phyloP scores from a whole-genome alignment of 64 coral and sea anemone genomes.

The Pachyseris speciosa region DNA sequence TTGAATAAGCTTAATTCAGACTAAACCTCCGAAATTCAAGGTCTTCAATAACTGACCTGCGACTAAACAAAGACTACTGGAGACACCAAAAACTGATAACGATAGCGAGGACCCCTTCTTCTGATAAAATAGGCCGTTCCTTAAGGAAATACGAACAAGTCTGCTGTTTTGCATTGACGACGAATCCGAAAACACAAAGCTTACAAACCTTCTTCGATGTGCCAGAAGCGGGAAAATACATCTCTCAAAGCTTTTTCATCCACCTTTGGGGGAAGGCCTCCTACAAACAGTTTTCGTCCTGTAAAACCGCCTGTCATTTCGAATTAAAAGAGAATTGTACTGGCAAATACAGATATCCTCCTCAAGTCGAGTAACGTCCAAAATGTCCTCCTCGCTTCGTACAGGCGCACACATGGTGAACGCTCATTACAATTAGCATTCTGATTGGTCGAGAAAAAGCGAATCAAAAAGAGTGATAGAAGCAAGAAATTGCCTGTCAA shows the following conservation, averaged over 20 bases:
- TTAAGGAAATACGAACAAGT: no score
- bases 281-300: conserved; percentile 55
- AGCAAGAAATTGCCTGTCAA: neutral
- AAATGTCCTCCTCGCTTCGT: neutral
- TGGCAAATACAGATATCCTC: neutral
- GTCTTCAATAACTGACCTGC: no score
- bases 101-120: no score
- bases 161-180: no score
- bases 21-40: no score
- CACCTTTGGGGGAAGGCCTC: conserved; percentile 50
- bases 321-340: neutral
- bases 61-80: no score
- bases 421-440: neutral
- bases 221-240: conserved; percentile 61
- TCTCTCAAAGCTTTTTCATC: conserved; percentile 61
- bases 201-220: conserved; percentile 67
- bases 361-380: neutral
- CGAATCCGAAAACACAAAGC: no score
- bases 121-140: no score
- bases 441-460: neutral
- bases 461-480: neutral
- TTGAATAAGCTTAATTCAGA: no score
- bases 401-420: neutral
- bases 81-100: no score
- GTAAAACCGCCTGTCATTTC: conserved; percentile 11